phyloP scores from a whole-genome alignment of 2,888 invertebrate genomes.

The Hydropsyche betteni region DNA sequence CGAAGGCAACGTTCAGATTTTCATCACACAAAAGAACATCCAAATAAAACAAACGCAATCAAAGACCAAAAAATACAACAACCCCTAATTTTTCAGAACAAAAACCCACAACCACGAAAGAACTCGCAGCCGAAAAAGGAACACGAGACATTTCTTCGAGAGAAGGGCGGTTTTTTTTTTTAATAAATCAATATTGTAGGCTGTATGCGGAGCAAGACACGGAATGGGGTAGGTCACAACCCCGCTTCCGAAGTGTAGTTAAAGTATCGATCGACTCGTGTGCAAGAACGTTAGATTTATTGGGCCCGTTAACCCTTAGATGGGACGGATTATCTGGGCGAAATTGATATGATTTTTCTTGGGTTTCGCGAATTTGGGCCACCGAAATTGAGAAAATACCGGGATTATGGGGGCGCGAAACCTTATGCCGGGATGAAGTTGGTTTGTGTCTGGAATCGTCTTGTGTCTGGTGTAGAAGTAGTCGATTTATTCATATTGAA shows the following conservation, averaged over 20 bases:
- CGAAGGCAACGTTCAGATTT: background rate
- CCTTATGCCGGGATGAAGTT: too few relatives aligned
- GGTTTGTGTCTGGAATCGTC: too few relatives aligned
- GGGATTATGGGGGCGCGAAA: too few relatives aligned
- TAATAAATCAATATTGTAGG: constrained; percentile 19
- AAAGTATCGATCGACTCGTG: constrained; percentile 10
- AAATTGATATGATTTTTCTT: too few relatives aligned
- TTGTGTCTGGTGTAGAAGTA: too few relatives aligned
- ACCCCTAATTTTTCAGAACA: background rate
- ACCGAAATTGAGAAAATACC: too few relatives aligned
- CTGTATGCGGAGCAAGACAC: background rate
- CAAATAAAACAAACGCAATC: background rate
- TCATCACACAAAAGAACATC: background rate
- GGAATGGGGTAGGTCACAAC: constrained; percentile 31
- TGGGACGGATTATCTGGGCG: background rate
- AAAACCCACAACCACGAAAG: background rate
- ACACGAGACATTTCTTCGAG: constrained; percentile 10
- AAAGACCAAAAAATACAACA: background rate
- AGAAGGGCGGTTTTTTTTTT: constrained; percentile 22
- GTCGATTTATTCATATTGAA: too few relatives aligned
- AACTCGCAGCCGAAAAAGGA: background rate
- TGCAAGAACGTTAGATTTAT: background rate
- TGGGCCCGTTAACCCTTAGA: background rate
- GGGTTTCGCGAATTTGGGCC: too few relatives aligned
- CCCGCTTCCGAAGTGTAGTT: constrained; percentile 16